Evolutionary conservation across 2,888 invertebrate genomes (phyloP), one percentile per base, ranked within the genome.

Genomic region (Mythimna pallens): DNA sequence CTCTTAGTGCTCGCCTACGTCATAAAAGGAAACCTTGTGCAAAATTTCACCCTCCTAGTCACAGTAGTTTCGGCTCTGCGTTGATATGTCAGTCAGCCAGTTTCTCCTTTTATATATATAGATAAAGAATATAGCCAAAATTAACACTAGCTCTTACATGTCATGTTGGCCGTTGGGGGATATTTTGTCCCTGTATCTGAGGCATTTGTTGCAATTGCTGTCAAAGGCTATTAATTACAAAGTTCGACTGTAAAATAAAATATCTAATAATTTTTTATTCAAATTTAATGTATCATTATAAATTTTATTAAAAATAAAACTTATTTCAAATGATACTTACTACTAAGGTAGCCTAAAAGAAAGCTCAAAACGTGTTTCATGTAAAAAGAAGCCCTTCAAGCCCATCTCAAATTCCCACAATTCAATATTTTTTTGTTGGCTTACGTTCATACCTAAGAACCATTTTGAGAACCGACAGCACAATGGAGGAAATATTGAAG

Each of bases 221-320:
- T 50, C 47, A 47, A 47, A 47, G 1, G 4, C 47, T 12, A 47
- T 14, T 14, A 47, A 47, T 14, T 47, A 20, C 12, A 50, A 50
- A 20, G 20, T 50, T 50, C 20, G 12, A 47, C 17, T 17, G 6
- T 52, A 57, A 30, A 57, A 57, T 20, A 25, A 57, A 57, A 57
- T 9, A 30, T n/a, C n/a, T n/a, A 14, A 7, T 7, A 22, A 14
- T 0, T 22, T 59, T 40, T 61, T 20, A 14, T 14, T 40, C 40
- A 40, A 40, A 61, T 61, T 36, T 61, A 22, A 40, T 61, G 3
- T 40, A n/a, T 22, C 40, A 61, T 61, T 22, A 61, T 22, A 14
- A 61, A 61, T 61, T 61, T 61, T 40, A 61, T 8, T 22, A 40
- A 61, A 36, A 36, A 40, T 61, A 22, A 40, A 40, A 40, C 61